Percentiles rank a stretch among this genome's conserved stretches.
Conservation (phyloP, 2,888 invertebrate species). For the Oscheius sp. region DNA sequence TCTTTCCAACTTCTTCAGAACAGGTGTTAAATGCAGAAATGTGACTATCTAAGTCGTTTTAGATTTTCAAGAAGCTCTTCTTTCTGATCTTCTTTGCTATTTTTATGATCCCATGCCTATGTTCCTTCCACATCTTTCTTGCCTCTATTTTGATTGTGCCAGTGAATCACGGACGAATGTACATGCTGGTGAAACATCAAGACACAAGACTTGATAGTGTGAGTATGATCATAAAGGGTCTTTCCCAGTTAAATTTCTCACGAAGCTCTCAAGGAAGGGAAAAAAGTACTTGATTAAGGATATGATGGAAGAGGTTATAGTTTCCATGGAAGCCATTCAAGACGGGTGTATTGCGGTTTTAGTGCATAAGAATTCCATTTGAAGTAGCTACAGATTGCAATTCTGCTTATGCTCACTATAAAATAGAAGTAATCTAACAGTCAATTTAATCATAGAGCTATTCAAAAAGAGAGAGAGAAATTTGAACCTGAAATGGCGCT, state of each 20-base stretch:
- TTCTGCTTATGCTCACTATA: no score
- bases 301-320: no score
- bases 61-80: background rate
- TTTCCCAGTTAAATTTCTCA: no score
- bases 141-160: background rate
- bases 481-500: no score
- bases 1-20: background rate
- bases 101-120: slow-evolving; percentile 1
- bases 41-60: background rate
- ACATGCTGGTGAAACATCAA: background rate
- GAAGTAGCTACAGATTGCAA: no score
- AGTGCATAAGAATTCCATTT: no score
- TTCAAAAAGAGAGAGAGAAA: no score
- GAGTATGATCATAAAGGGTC: background rate
- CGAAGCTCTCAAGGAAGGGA: background rate
- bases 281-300: no score
- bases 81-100: background rate
- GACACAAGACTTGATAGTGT: background rate
- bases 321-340: no score
- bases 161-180: background rate
- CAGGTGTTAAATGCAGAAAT: background rate
- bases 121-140: background rate
- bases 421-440: no score
- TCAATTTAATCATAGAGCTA: no score
- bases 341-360: no score